Conservation (phyloP, 1,140 invertebrate genomes). For the Nebria ingens region DNA sequence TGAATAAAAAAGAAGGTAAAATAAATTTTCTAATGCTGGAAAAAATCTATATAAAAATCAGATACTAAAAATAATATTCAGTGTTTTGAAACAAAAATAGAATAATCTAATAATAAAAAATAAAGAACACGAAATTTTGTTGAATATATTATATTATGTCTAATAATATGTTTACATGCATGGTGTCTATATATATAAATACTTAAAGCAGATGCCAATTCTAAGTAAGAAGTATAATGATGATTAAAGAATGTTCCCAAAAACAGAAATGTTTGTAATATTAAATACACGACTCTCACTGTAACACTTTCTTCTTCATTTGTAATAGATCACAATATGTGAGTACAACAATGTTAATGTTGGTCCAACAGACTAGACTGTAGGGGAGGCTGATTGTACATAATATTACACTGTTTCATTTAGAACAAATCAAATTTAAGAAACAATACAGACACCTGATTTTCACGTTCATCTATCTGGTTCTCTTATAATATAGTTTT, state of each 20-base stretch:
- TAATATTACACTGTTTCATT: not conserved
- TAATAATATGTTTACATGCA: not conserved
- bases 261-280: not conserved
- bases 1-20: too few relatives aligned
- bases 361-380: not conserved
- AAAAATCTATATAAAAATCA: too few relatives aligned
- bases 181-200: conserved; percentile 2
- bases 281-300: not conserved
- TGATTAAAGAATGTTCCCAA: not conserved
- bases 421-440: not conserved
- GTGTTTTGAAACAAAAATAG: too few relatives aligned
- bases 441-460: not conserved
- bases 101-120: too few relatives aligned
- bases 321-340: not conserved
- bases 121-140: not conserved
- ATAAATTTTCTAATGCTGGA: too few relatives aligned
- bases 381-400: conserved; percentile 1
- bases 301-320: not conserved
- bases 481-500: too few relatives aligned
- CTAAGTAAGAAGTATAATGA: not conserved
- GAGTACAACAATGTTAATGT: not conserved
- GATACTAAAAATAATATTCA: too few relatives aligned
- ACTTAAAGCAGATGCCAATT: not conserved
- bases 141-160: not conserved
- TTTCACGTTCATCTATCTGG: not conserved